A percentile compares a stretch with the other conserved stretches of the same genome.
Conservation (phyloP, 2,113 vertebrate genomes). For the Uria lomvia region DNA sequence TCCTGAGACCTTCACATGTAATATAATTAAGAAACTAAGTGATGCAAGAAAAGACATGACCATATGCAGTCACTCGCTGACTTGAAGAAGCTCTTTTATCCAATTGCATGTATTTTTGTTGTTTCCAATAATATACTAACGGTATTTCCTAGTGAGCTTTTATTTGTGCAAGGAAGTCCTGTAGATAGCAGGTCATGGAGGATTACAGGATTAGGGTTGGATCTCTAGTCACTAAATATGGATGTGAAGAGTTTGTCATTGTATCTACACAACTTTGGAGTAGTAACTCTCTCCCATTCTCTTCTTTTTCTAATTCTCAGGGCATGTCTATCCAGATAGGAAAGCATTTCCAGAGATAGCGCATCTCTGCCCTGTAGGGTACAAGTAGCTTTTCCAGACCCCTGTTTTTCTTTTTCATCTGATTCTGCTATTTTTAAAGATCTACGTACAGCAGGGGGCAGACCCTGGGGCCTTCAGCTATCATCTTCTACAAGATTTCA, state of each 20-base stretch:
- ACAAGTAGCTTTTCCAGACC: neutral
- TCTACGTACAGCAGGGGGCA: fast-evolving
- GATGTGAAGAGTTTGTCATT: neutral
- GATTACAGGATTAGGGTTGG: neutral
- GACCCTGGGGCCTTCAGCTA: neutral
- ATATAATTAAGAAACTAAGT: neutral
- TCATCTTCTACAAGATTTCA: neutral
- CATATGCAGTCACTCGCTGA: neutral
- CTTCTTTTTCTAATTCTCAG: neutral
- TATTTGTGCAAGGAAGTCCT: neutral
- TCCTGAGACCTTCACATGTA: neutral
- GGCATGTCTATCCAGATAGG: neutral
- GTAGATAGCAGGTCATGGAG: neutral
- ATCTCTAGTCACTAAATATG: neutral
- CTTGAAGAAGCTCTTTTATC: neutral
- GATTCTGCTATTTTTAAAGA: neutral
- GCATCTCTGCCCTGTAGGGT: neutral
- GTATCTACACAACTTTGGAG: neutral
- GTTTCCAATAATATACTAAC: neutral
- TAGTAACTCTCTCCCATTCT: neutral
- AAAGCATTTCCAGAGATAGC: neutral
- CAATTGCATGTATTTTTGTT: neutral
- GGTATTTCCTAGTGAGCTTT: neutral
- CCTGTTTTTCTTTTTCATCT: neutral
- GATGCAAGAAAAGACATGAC: neutral